Conservation (phyloP, 2,797 vertebrate genomes). For the Clarias platycephalus region DNA sequence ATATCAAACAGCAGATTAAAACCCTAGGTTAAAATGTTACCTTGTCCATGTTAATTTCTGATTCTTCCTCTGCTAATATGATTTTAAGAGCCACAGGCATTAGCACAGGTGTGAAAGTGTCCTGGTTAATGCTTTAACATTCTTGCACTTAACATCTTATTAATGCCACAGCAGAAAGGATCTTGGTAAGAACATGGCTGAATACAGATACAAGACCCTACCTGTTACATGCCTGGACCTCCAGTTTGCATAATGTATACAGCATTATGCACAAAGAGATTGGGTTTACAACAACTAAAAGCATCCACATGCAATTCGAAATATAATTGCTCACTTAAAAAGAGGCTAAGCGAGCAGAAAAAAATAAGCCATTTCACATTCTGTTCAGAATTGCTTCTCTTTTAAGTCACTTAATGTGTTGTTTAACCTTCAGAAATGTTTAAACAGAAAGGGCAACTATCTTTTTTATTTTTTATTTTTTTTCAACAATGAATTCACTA, state of each 20-base stretch:
- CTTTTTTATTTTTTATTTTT: background rate
- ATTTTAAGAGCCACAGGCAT: background rate
- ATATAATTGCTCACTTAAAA: background rate
- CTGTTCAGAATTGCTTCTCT: background rate
- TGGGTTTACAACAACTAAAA: background rate
- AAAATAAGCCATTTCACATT: background rate
- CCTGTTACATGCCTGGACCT: background rate
- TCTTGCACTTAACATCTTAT: background rate
- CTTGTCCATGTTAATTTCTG: background rate
- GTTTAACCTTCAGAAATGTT: background rate
- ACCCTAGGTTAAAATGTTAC: background rate
- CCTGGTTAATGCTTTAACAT: background rate
- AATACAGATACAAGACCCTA: background rate
- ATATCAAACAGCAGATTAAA: no score
- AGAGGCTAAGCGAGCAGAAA: background rate
- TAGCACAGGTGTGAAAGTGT: background rate
- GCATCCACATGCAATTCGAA: background rate
- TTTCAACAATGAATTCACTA: background rate
- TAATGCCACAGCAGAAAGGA: background rate
- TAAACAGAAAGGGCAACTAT: background rate
- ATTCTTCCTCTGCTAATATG: background rate
- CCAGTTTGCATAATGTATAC: background rate
- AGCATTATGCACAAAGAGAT: slow-evolving; percentile 5
- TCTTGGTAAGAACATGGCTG: no score
- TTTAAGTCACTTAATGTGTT: background rate